Base-by-base conservation (phyloP, 2,888 invertebrate genomes). In the Brachyptera putata region DNA sequence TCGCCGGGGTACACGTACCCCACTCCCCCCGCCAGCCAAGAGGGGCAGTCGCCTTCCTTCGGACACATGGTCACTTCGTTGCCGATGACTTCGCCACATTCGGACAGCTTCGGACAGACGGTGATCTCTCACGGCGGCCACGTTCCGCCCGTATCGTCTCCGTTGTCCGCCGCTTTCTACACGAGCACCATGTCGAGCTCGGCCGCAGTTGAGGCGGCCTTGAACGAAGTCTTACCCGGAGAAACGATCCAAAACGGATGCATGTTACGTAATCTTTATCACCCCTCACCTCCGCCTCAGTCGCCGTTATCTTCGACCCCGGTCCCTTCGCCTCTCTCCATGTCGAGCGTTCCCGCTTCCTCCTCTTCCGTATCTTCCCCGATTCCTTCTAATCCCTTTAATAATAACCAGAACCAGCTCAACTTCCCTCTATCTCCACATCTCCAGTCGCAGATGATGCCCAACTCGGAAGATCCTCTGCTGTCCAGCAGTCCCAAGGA, bases 21-120 rank as follows among this genome's bases (percentile, higher is more conserved):
- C 1, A 92, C 92, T 7, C 92, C 92, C 21, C 91, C 92, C 3
- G 91, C 91, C 1, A 91, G 91, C 67, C 91, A 91, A 68, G 91
- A 91, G 76, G 89, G 89, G 21, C 84, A 86, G 62, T 84, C 85
- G 64, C 87, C 86, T 21, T 72, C 68, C 5, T 68, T 71, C 49
- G 67, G 68, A 16, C 76, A 75, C n/a, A 13, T 21, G 74, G 69
- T 41, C 63, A 11, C 75, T 74, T 64, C 74, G 26, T 68, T 76
- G 24, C 75, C 76, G 2, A 69, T 76, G 71, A 74, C 76, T 3
- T 76, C 76, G 3, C 76, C 76, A 0, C 75, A 75, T 64, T 75
- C 57, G 16, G 64, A 60, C 41, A 67, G 77, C 63, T 80, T 80
- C 57, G 72, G 69, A 22, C 68, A 70, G 56, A 69, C 69, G 16